These are phyloP conservation scores for Atta texana DNA, from an alignment of 1,140 invertebrate species.

Conservation along the genomic window DNA sequence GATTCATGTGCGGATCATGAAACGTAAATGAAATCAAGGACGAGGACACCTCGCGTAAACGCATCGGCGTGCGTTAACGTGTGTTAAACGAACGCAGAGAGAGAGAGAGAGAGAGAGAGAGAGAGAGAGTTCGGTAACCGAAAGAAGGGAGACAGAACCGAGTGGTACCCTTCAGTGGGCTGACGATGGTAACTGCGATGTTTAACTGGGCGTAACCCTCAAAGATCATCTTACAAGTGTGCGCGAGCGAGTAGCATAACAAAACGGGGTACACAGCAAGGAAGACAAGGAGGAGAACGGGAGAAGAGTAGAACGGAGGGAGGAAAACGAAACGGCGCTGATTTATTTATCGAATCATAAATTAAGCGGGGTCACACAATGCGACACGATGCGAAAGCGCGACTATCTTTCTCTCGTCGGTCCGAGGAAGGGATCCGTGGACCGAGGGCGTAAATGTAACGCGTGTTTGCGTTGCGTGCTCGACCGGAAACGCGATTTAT, in stretches of 20 bases:
- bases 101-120: background rate
- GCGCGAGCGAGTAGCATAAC: conserved; percentile 53
- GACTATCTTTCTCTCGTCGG: conserved; percentile 43
- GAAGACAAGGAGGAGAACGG: conserved; percentile 15
- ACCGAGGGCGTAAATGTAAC: conserved; percentile 79
- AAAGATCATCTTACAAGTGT: conserved; percentile 82
- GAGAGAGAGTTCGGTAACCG: conserved; percentile 50
- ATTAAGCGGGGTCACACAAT: conserved; percentile 82
- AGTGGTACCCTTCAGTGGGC: conserved; percentile 48
- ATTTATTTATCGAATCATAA: conserved; percentile 85
- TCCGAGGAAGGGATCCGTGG: conserved; percentile 66
- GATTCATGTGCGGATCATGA: conserved; percentile 68
- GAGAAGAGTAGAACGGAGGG: conserved; percentile 28
- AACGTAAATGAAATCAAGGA: conserved; percentile 53
- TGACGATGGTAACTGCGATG: conserved; percentile 56
- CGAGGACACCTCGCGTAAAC: conserved; percentile 13
- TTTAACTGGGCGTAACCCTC: conserved; percentile 76
- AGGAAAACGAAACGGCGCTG: conserved; percentile 71
- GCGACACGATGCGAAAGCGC: conserved; percentile 71
- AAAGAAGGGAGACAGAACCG: conserved; percentile 38
- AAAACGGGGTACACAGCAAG: background rate
- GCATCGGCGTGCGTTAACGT: conserved; percentile 9
- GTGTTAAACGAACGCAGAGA: conserved; percentile 40
- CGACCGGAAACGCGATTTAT: conserved; percentile 85
- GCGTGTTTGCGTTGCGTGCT: conserved; percentile 84